A percentile compares a stretch with the other conserved stretches of the same genome.
Evolutionary conservation across 2,113 vertebrate species (phyloP).

Genomic region (Phyllostomus discolor): DNA sequence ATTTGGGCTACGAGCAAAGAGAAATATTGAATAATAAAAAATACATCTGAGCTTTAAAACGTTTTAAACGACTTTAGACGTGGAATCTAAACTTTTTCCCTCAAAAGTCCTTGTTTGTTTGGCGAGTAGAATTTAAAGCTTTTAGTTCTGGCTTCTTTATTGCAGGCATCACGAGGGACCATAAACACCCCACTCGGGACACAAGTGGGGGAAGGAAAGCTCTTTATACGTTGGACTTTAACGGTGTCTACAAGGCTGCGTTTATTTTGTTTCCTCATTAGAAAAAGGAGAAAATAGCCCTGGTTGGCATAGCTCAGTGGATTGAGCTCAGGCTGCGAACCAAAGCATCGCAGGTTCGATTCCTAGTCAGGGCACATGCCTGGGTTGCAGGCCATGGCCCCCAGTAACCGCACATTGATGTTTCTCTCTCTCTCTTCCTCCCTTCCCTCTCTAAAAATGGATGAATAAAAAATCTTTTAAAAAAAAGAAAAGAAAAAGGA

Average conservation of each 20-base stretch:
- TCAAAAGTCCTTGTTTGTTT: conserved; percentile 11
- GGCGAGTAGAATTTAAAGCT: conserved; percentile 47
- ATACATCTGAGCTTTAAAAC: conserved; percentile 17
- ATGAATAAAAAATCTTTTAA: too few relatives aligned
- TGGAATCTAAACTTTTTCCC: neutral
- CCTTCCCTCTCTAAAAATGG: too few relatives aligned
- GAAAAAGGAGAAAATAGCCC: neutral
- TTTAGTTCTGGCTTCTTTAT: conserved; percentile 35
- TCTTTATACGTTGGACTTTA: neutral
- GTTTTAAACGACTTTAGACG: conserved; percentile 49
- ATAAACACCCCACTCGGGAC: neutral
- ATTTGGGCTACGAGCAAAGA: neutral
- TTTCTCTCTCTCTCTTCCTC: too few relatives aligned
- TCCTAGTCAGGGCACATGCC: too few relatives aligned
- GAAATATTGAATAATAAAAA: conserved; percentile 51
- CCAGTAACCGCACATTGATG: too few relatives aligned
- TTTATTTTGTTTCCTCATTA: neutral
- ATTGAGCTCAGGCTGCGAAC: too few relatives aligned
- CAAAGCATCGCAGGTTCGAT: too few relatives aligned
- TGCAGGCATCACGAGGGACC: neutral
- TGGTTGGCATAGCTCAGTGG: too few relatives aligned
- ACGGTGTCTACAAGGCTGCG: neutral
- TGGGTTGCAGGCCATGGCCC: too few relatives aligned
- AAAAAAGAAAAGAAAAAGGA: neutral
- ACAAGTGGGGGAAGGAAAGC: neutral